phyloP scores from a whole-genome alignment of 2,797 vertebrate genomes.

The Halcyon leucocephala region DNA sequence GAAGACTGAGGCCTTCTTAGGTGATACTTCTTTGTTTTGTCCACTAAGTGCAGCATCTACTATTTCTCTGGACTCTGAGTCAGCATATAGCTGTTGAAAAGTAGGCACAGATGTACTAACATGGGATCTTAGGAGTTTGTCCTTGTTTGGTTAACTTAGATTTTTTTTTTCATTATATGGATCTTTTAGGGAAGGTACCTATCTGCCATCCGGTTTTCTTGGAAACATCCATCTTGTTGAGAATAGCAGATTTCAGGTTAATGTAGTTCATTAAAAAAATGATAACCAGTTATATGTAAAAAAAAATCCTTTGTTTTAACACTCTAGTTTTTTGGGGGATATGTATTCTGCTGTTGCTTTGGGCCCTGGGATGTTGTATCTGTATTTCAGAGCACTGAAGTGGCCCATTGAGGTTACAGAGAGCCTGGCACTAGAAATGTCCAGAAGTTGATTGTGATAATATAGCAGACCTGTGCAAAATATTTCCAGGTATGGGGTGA shows the following conservation, averaged over 20 bases:
- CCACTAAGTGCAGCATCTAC: background rate
- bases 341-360: background rate
- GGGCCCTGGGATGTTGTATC: background rate
- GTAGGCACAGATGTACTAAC: background rate
- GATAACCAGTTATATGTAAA: fast-evolving
- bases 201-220: background rate
- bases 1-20: background rate
- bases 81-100: background rate
- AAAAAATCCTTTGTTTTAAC: too few species aligned
- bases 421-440: background rate
- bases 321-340: too few species aligned
- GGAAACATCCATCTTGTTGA: background rate
- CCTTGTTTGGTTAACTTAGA: background rate
- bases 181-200: background rate
- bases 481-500: background rate
- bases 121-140: background rate
- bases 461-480: background rate
- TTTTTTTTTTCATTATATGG: background rate
- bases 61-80: background rate
- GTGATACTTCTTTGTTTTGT: background rate
- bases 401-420: background rate
- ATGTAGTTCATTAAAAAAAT: background rate
- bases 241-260: background rate
- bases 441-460: background rate
- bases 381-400: background rate